phyloP scores from a whole-genome alignment of 2,888 invertebrate species.

The Caenorhabditis angaria region DNA sequence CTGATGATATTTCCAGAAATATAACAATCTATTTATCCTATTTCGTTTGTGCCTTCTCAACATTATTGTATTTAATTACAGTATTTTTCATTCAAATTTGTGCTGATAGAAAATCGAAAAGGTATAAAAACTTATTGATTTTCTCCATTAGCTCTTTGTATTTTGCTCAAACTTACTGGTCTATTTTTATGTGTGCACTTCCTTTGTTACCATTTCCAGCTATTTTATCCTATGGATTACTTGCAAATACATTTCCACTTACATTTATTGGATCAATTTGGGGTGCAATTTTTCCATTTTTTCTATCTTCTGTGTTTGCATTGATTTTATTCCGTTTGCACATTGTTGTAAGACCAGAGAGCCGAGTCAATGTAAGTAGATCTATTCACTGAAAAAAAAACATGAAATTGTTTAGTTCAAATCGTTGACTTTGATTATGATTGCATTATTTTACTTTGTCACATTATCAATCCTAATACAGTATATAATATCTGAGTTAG shows the following conservation, averaged over 20 bases:
- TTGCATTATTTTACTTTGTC: too few species aligned
- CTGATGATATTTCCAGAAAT: not conserved
- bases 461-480: too few species aligned
- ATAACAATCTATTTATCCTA: not conserved
- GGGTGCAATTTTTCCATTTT: not conserved
- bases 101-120: not conserved
- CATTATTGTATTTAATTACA: not conserved
- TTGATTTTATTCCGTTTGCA: not conserved
- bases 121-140: not conserved
- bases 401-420: too few species aligned
- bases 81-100: not conserved
- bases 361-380: not conserved
- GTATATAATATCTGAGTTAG: too few species aligned
- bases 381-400: too few species aligned
- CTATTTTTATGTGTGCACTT: not conserved
- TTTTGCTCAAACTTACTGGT: not conserved
- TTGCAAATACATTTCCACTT: not conserved
- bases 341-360: not conserved
- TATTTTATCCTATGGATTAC: not conserved
- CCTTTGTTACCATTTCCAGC: not conserved
- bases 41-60: not conserved
- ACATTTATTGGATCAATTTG: not conserved
- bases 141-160: not conserved
- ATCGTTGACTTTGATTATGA: too few species aligned
- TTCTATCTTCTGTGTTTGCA: not conserved